Conservation (phyloP, 2,888 invertebrate species). For the Mayetiola destructor region DNA sequence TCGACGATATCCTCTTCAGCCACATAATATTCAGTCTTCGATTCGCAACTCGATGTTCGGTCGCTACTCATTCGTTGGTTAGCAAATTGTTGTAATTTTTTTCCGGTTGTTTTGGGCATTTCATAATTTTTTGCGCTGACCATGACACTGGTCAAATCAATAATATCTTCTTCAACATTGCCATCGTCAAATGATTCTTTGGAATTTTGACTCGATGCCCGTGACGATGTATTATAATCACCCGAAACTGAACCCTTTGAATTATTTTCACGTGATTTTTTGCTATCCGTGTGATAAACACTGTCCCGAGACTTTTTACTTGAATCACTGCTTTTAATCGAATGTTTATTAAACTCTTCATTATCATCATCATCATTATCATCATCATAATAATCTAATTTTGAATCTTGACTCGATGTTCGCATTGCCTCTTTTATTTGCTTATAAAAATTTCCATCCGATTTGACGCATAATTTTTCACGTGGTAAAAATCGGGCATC, state of each 20-base stretch:
- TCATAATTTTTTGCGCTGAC: slow-evolving; percentile 37
- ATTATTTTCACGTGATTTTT: slow-evolving; percentile 46
- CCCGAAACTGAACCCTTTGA: slow-evolving; percentile 40
- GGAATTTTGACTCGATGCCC: slow-evolving; percentile 54
- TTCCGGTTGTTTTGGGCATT: slow-evolving; percentile 36
- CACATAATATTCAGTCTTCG: slow-evolving; percentile 55
- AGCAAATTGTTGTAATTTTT: slow-evolving; percentile 29
- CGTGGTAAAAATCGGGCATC: slow-evolving; percentile 59
- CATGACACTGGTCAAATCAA: slow-evolving; percentile 24
- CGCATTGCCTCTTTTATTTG: slow-evolving; percentile 48
- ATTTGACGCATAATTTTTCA: slow-evolving; percentile 55
- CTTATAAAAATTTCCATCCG: slow-evolving; percentile 58
- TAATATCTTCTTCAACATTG: too few relatives aligned
- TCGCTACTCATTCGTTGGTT: slow-evolving; percentile 35
- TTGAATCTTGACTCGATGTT: slow-evolving; percentile 55
- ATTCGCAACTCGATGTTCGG: slow-evolving; percentile 53
- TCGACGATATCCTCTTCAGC: slow-evolving; percentile 35
- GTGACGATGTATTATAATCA: slow-evolving; percentile 32
- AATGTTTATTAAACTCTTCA: slow-evolving; percentile 34
- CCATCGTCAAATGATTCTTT: slow-evolving; percentile 25
- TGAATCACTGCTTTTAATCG: slow-evolving; percentile 49
- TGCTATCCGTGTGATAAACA: slow-evolving; percentile 50
- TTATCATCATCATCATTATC: slow-evolving; percentile 46
- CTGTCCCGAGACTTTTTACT: slow-evolving; percentile 50
- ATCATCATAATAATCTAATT: slow-evolving; percentile 49